These are phyloP conservation scores for Caenorhabditis zanzibari DNA, from an alignment of 2,888 invertebrate genomes.

Conservation along the genomic window DNA sequence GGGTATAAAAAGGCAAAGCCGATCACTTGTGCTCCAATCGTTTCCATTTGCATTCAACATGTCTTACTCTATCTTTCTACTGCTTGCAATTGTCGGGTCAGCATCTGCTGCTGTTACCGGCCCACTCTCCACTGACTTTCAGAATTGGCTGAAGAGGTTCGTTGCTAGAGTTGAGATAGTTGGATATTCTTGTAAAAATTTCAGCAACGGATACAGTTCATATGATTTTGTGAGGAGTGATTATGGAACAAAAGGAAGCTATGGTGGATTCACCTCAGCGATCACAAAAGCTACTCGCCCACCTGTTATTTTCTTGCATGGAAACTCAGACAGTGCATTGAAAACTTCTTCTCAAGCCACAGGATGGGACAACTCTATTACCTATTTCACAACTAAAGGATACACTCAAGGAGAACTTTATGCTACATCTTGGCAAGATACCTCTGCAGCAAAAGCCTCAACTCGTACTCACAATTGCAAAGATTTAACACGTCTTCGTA, in stretches of 20 bases:
- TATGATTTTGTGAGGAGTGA: conserved; percentile 68
- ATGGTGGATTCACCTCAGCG: conserved; percentile 65
- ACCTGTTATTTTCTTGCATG: conserved; percentile 74
- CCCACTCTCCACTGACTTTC: conserved; percentile 65
- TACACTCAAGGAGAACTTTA: conserved; percentile 75
- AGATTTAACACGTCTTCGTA: conserved; percentile 69
- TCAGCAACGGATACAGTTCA: conserved; percentile 62
- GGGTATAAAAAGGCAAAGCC: conserved; percentile 47
- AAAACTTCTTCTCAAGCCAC: conserved; percentile 57
- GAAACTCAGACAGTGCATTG: conserved; percentile 76
- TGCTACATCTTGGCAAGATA: conserved; percentile 79
- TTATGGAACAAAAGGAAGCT: conserved; percentile 72
- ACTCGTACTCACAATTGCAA: conserved; percentile 75
- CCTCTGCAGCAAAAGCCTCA: conserved; percentile 58
- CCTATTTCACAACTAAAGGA: conserved; percentile 69
- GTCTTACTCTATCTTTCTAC: background rate
- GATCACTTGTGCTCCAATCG: conserved; percentile 6
- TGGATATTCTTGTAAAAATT: conserved; percentile 16
- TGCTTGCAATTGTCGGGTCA: background rate
- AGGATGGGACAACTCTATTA: conserved; percentile 71
- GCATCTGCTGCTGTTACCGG: conserved; percentile 30
- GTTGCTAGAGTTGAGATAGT: background rate
- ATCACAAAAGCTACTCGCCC: conserved; percentile 24
- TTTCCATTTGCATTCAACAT: conserved; percentile 18
- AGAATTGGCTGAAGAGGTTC: conserved; percentile 60